phyloP scores from a whole-genome alignment of 2,113 vertebrate genomes.

The Ancistrus triradiatus region DNA sequence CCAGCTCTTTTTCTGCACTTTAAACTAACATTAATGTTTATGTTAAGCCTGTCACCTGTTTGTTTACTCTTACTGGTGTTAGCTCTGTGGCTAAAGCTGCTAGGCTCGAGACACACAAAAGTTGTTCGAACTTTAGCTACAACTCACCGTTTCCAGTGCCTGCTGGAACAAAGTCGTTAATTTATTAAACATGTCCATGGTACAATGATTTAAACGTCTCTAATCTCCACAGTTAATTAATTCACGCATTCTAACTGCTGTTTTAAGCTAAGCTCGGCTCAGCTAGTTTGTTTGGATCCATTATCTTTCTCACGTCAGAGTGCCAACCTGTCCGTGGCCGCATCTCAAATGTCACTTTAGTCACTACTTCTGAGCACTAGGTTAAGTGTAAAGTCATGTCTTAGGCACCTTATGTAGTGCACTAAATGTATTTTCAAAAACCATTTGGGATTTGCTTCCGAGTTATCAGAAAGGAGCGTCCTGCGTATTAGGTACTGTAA shows the following conservation, averaged over 20 bases:
- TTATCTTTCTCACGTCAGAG: slow-evolving; percentile 9
- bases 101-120: slow-evolving; percentile 1
- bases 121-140: not conserved
- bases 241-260: not conserved
- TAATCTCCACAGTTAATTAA: not conserved
- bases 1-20: too few species aligned
- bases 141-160: slow-evolving; percentile 66
- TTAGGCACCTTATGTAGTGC: not conserved
- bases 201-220: not conserved
- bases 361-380: not conserved
- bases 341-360: not conserved
- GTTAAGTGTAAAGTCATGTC: too few species aligned
- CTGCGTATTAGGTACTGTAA: not conserved
- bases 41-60: not conserved
- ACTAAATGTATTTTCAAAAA: not conserved
- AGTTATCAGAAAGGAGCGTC: not conserved
- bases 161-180: slow-evolving; percentile 58
- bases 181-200: slow-evolving; percentile 61
- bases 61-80: not conserved
- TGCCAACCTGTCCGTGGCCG: not conserved
- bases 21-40: not conserved
- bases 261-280: not conserved
- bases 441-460: not conserved
- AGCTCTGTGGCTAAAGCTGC: not conserved
- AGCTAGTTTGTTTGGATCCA: slow-evolving; percentile 7